Conservation (phyloP, 2,113 vertebrate genomes). For the Semicossyphus pulcher region DNA sequence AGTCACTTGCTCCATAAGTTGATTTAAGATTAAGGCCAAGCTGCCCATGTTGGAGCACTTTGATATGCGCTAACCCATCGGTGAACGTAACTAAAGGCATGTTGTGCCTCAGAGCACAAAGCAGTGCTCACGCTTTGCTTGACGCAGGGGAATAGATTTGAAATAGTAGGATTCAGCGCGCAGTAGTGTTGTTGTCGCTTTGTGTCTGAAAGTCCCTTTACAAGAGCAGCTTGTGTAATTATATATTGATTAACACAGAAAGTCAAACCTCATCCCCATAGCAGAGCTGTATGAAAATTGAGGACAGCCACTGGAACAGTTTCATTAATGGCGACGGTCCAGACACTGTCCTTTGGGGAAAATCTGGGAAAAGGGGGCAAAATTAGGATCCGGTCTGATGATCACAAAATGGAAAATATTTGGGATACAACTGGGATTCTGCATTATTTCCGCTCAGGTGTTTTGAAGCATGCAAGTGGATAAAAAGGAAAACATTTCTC, state of each 20-base stretch:
- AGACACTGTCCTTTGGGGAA: conserved; percentile 20
- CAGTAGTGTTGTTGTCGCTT: neutral
- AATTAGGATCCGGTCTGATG: conserved; percentile 42
- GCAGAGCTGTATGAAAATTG: neutral
- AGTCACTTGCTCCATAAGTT: neutral
- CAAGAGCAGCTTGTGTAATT: neutral
- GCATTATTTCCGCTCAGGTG: conserved; percentile 35
- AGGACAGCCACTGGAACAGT: conserved; percentile 10
- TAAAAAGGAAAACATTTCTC: too few relatives aligned
- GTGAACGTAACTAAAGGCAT: neutral
- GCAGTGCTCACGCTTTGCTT: neutral
- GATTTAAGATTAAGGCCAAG: neutral
- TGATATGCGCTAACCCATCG: neutral
- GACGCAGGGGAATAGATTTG: neutral
- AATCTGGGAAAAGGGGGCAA: conserved; percentile 4
- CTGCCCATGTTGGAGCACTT: neutral
- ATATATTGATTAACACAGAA: neutral
- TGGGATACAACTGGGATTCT: conserved; percentile 50
- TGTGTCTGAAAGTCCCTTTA: neutral
- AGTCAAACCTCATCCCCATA: neutral
- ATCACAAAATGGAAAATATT: conserved; percentile 41
- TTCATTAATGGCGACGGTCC: neutral
- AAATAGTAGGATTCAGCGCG: neutral
- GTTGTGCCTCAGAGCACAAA: neutral
- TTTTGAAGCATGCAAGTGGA: conserved; percentile 1